Evolutionary conservation across 2,113 vertebrate species (phyloP).

Genomic region (Chrysemys picta): DNA sequence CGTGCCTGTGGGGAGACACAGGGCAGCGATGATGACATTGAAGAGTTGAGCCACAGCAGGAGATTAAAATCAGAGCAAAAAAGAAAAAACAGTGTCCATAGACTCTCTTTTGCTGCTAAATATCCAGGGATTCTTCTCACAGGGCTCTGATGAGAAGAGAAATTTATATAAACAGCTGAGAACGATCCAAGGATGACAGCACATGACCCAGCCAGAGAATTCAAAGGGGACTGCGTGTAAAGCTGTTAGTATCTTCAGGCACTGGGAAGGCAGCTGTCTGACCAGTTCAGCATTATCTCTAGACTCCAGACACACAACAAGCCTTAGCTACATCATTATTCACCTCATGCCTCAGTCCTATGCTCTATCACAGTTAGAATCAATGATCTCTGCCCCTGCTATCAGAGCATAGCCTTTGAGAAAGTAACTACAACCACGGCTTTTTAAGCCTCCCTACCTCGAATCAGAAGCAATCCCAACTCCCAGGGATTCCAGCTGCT

Average conservation of each 20-base stretch:
- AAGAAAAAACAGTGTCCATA: not conserved
- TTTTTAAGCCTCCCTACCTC: not conserved
- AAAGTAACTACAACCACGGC: not conserved
- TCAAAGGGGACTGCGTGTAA: not conserved
- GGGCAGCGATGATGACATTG: not conserved
- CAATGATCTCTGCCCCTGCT: not conserved
- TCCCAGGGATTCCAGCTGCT: not conserved
- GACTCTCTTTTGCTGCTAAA: not conserved
- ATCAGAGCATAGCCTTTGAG: not conserved
- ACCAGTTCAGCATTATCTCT: not conserved
- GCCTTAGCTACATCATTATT: not conserved
- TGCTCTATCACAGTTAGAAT: not conserved
- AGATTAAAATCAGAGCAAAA: not conserved
- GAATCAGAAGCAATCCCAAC: not conserved
- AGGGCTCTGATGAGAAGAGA: not conserved
- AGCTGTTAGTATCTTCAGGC: not conserved
- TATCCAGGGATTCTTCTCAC: not conserved
- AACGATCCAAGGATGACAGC: not conserved
- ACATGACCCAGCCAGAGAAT: not conserved
- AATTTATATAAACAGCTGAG: not conserved
- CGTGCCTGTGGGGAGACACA: not conserved
- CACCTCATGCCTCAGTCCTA: not conserved
- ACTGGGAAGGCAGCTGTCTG: not conserved
- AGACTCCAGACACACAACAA: not conserved
- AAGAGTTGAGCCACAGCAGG: not conserved